A percentile compares a stretch with the other conserved stretches of the same genome.
Evolutionary conservation across 2,797 vertebrate species (phyloP).

Genomic region (Gouania willdenowi): DNA sequence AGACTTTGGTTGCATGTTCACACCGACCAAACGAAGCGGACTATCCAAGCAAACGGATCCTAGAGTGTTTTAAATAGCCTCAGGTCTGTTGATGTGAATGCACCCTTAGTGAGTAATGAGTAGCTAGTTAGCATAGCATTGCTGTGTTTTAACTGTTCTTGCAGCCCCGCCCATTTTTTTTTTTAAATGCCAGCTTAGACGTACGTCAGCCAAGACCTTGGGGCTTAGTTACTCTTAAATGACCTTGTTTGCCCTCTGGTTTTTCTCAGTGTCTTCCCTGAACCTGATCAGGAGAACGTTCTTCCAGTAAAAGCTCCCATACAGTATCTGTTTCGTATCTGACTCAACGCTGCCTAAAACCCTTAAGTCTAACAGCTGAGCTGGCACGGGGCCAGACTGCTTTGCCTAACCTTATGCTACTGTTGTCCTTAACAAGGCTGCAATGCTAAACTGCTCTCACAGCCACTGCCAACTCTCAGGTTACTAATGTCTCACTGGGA

Average conservation of each 20-base stretch:
- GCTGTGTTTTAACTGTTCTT: too few relatives aligned
- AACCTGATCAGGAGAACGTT: conserved; percentile 16
- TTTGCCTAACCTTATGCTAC: conserved; percentile 28
- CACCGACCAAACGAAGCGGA: too few relatives aligned
- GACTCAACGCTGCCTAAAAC: conserved; percentile 24
- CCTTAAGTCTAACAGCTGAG: conserved; percentile 20
- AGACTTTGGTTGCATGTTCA: too few relatives aligned
- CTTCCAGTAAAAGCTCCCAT: conserved; percentile 1
- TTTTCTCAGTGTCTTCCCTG: neutral
- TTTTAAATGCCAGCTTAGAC: too few relatives aligned
- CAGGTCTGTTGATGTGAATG: too few relatives aligned
- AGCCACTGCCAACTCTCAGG: conserved; percentile 41
- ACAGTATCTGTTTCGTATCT: conserved; percentile 22
- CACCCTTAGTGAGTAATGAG: too few relatives aligned
- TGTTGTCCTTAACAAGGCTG: conserved; percentile 39
- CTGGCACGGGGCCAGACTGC: conserved; percentile 41
- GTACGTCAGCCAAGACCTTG: too few relatives aligned
- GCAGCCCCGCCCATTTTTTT: neutral
- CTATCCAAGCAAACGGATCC: too few relatives aligned
- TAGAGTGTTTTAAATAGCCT: too few relatives aligned
- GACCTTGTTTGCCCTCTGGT: neutral
- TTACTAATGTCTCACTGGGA: conserved; percentile 48
- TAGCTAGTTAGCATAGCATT: too few relatives aligned
- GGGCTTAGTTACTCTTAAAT: too few relatives aligned
- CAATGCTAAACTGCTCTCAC: conserved; percentile 39